Evolutionary conservation across 2,888 invertebrate species (phyloP), one percentile per base, ranked within the genome.

Genomic region (Coenonympha arcania): DNA sequence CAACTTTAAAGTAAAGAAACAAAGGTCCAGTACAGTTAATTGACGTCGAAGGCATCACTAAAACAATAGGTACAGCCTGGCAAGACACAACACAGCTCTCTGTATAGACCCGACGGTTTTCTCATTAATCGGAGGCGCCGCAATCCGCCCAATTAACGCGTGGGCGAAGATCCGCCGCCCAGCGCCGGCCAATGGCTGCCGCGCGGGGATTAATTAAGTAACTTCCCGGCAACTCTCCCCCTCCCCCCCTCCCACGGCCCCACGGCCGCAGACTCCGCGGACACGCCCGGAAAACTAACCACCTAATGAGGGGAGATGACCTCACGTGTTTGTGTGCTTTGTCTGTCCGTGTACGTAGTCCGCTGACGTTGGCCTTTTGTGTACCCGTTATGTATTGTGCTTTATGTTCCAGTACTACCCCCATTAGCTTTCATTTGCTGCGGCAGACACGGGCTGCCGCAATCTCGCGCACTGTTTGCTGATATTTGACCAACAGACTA

Each of bases 251-350:
- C 59, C 64, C 62, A 52, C 58, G 58, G 71, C 65, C 68, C 67
- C 72, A 56, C 61, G 56, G 56, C 65, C 73, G 68, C 73, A 82
- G 83, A 82, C 79, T 79, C 84, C 83, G 85, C 81, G 85, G 85
- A 83, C 84, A 84, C 83, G 84, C 86, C 83, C 84, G 86, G 84
- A 83, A 85, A 86, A 86, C 85, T 85, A 86, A 85, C 85, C 85
- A 82, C 83, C 83, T 86, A 86, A 86, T 85, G 85, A 86, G 85
- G 85, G 85, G 85, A 85, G 85, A 86, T 86, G 85, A 86, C 85
- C 85, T 83, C 82, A 77, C 79, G 79, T 79, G 76, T 73, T 76
- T 78, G 83, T 83, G 84, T 84, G 62, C 62, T 63, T 64, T 66
- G 64, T 64, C 62, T 61, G 61, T 50, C 56, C 54, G 63, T 63